These are phyloP conservation scores for Salarias fasciatus DNA, from an alignment of 2,797 vertebrate species.

Conservation along the genomic window DNA sequence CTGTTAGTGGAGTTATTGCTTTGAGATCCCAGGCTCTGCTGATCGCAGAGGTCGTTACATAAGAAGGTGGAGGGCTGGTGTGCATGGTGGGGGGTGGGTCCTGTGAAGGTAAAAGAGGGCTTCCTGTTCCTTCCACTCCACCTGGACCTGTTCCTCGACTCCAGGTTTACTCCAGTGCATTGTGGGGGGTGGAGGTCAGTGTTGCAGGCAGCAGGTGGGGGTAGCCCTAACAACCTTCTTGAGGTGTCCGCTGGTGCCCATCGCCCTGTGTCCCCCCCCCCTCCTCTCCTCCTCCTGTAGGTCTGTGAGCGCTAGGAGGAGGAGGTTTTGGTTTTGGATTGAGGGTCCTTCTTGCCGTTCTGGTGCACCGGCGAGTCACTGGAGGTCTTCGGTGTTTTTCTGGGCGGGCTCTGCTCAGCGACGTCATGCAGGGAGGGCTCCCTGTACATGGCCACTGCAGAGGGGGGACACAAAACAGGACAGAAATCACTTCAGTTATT, in stretches of 20 bases:
- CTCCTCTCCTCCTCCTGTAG: constrained; percentile 24
- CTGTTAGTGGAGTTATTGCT: constrained; percentile 76
- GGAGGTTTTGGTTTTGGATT: constrained; percentile 80
- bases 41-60: constrained; percentile 46
- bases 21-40: constrained; percentile 64
- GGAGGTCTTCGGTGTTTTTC: constrained; percentile 85
- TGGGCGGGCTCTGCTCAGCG: constrained; percentile 84
- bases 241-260: constrained; percentile 60
- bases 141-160: constrained; percentile 35
- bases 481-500: too few relatives aligned
- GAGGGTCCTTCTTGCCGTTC: constrained; percentile 81
- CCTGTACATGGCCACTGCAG: constrained; percentile 90
- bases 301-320: constrained; percentile 78
- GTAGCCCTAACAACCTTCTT: constrained; percentile 55
- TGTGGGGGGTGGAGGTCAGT: constrained; percentile 38
- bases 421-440: constrained; percentile 90
- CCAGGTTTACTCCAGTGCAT: constrained; percentile 49
- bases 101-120: constrained; percentile 41
- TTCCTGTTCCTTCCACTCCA: constrained; percentile 34
- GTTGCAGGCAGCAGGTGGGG: constrained; percentile 40
- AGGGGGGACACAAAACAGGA: not conserved
- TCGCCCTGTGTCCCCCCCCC: constrained; percentile 7
- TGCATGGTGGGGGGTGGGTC: constrained; percentile 22
- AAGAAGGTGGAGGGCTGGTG: constrained; percentile 55
- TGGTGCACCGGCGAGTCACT: constrained; percentile 78